phyloP scores from a whole-genome alignment of 2,797 vertebrate genomes.

The Zenarchopterus dispar region DNA sequence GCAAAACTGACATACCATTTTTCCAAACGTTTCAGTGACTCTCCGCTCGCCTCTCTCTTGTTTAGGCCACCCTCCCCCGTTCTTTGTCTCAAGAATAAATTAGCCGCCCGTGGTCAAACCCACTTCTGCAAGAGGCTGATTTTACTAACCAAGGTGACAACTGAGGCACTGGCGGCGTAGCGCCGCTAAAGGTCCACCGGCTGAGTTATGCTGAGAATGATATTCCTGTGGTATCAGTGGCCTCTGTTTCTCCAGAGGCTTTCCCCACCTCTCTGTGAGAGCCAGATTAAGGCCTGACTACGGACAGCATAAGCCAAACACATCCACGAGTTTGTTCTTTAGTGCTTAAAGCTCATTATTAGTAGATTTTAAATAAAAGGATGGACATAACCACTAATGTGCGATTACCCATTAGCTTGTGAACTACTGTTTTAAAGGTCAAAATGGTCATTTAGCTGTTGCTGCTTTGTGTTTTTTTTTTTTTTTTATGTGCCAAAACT shows the following conservation, averaged over 20 bases:
- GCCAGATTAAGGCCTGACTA: slow-evolving; percentile 44
- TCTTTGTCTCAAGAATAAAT: slow-evolving; percentile 41
- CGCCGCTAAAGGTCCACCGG: slow-evolving; percentile 51
- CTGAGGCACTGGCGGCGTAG: slow-evolving; percentile 65
- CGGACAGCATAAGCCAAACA: slow-evolving; percentile 13
- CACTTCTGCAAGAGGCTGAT: slow-evolving; percentile 59
- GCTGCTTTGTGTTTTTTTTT: not conserved
- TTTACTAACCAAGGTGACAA: slow-evolving; percentile 70
- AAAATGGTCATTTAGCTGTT: not conserved
- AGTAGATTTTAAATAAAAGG: no score
- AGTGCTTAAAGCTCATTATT: no score
- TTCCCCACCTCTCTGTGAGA: slow-evolving; percentile 22
- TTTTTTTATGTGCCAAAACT: not conserved
- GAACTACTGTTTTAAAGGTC: not conserved
- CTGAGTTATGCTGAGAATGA: slow-evolving; percentile 56
- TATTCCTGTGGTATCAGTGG: slow-evolving; percentile 57
- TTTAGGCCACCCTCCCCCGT: slow-evolving; percentile 1
- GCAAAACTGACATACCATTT: slow-evolving; percentile 69
- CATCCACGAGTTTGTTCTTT: slow-evolving; percentile 10
- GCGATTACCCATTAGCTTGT: not conserved
- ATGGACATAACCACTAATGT: no score
- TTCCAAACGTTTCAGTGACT: slow-evolving; percentile 45
- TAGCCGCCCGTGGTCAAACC: slow-evolving; percentile 54
- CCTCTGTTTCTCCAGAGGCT: slow-evolving; percentile 41
- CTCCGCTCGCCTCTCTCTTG: slow-evolving; percentile 19